Percentiles rank a stretch among this genome's conserved stretches.
Conservation (phyloP, 2,797 vertebrate species). For the Steatocranus sp. region DNA sequence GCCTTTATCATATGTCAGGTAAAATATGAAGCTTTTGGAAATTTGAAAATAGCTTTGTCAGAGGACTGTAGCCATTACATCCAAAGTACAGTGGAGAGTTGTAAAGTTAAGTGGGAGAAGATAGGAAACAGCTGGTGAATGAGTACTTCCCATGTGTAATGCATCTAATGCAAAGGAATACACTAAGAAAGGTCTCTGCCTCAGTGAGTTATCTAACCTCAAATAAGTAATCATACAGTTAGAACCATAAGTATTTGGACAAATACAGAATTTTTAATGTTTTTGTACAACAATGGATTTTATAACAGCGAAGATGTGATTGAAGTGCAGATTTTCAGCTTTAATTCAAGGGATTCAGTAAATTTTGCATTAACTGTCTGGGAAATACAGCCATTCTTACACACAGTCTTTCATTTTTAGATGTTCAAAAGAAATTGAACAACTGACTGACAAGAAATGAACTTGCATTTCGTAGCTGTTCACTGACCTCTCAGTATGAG, state of each 20-base stretch:
- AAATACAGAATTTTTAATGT: background rate
- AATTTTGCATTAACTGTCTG: background rate
- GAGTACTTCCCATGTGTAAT: background rate
- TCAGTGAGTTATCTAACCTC: background rate
- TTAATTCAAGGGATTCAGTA: background rate
- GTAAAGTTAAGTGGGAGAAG: background rate
- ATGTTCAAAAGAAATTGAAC: background rate
- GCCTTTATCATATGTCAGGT: constrained; percentile 33
- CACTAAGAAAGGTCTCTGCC: background rate
- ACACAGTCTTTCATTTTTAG: background rate
- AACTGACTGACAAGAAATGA: background rate
- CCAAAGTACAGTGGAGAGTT: background rate
- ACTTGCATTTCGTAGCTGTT: background rate
- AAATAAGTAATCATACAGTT: background rate
- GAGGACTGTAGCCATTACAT: background rate
- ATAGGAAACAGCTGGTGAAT: background rate
- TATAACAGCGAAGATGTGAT: background rate
- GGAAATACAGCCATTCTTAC: background rate
- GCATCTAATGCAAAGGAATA: background rate
- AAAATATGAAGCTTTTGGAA: constrained; percentile 3
- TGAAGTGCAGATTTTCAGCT: background rate
- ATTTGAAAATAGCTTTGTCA: background rate
- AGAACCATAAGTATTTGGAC: background rate
- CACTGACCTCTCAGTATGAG: background rate
- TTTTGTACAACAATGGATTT: background rate